Conservation (phyloP, 2,113 vertebrate genomes). For the Ageneiosus marmoratus region DNA sequence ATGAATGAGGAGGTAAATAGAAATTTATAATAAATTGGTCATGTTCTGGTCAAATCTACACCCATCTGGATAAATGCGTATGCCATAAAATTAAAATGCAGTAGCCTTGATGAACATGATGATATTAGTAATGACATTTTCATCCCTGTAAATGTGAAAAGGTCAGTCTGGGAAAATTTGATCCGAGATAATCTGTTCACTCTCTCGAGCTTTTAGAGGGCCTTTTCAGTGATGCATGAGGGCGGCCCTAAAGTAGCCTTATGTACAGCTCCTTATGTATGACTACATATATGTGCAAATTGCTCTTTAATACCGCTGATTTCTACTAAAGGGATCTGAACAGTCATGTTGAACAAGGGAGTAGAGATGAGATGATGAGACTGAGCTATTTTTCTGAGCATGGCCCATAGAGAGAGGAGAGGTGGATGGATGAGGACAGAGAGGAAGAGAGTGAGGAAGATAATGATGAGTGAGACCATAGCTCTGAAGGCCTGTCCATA, state of each 20-base stretch:
- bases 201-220: neutral
- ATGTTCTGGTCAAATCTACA: neutral
- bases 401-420: slow-evolving; percentile 11
- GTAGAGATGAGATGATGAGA: slow-evolving; percentile 15
- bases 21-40: neutral
- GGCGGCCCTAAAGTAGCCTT: slow-evolving; percentile 8
- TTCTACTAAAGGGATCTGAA: slow-evolving; percentile 4
- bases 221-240: slow-evolving; percentile 17
- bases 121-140: slow-evolving; percentile 35
- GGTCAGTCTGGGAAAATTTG: slow-evolving; percentile 27
- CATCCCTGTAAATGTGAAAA: slow-evolving; percentile 9
- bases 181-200: slow-evolving; percentile 12
- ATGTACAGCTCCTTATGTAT: slow-evolving; percentile 1
- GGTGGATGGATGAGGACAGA: neutral
- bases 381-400: slow-evolving; percentile 31
- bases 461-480: slow-evolving; percentile 67
- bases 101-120: slow-evolving; percentile 20
- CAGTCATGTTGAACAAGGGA: neutral
- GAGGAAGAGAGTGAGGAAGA: slow-evolving; percentile 18
- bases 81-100: slow-evolving; percentile 16
- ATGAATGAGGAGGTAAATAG: neutral
- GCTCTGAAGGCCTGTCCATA: slow-evolving; percentile 64
- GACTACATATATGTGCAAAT: slow-evolving; percentile 16
- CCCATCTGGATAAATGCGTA: neutral
- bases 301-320: slow-evolving; percentile 28